These are phyloP conservation scores for Cataglyphis altisquamis DNA, from an alignment of 2,888 invertebrate species.

Conservation along the genomic window DNA sequence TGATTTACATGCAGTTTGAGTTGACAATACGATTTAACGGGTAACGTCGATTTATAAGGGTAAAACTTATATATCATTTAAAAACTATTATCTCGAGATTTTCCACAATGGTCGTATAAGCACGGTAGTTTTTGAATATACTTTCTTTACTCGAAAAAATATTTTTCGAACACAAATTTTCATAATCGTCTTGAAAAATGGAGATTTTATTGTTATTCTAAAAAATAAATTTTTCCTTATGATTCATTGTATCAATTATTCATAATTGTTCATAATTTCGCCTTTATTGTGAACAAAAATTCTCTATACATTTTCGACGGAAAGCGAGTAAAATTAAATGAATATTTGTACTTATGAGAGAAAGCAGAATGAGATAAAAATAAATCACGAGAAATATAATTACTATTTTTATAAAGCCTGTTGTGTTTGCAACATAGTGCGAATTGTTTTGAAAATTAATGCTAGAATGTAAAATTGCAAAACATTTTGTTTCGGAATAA, in stretches of 20 bases:
- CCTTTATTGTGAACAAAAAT: background rate
- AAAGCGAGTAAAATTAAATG: background rate
- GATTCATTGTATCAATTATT: background rate
- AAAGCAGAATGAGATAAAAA: background rate
- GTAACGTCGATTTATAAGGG: background rate
- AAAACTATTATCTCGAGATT: too few species aligned
- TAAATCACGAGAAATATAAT: background rate
- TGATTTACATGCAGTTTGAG: background rate
- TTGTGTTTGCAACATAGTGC: background rate
- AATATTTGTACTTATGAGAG: background rate
- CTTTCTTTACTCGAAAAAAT: background rate
- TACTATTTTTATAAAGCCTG: conserved; percentile 2
- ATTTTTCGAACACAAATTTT: background rate
- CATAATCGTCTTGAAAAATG: background rate
- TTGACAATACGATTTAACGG: too few species aligned
- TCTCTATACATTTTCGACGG: background rate
- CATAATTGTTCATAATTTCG: background rate
- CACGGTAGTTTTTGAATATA: background rate
- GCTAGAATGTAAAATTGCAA: background rate
- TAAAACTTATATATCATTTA: background rate
- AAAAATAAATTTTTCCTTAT: background rate
- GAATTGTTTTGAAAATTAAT: conserved; percentile 22
- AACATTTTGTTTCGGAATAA: background rate
- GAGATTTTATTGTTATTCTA: background rate
- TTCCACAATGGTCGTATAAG: too few species aligned